Evolutionary conservation across 2,888 invertebrate species (phyloP), one percentile per base, ranked within the genome.

Genomic region (Nomada flava): DNA sequence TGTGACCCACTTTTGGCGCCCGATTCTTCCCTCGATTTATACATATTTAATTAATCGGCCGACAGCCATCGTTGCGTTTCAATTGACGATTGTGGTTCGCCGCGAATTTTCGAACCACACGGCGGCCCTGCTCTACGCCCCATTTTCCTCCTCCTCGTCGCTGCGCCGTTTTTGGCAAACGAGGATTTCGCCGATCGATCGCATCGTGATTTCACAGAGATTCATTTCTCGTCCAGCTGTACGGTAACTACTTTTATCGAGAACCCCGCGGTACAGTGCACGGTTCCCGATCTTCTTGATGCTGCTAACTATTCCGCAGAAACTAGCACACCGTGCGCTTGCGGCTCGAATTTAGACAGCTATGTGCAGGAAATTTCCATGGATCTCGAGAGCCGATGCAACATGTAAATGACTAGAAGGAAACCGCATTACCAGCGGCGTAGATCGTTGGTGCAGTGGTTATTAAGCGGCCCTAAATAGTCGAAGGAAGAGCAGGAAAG

Each of bases 1-100:
- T 36, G 36, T 36, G 36, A 36, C 36, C 36, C 7, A 36, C 36
- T 36, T 36, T 11, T 47, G 15, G 47, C 13, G 15, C 47, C 11
- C 47, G 47, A 47, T 47, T 13, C 7, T 47, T 13, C 2, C 88
- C 83, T 23, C 90, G 89, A 91, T 91, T 92, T 91, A 89, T 90
- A 89, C 89, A 65, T 65, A 77, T 88, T 88, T 87, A 88, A 91
- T 89, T 89, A 89, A 91, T 90, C 88, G 82, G 82, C 71, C 76
- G 73, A 78, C 80, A 53, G 76, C 64, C 85, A 77, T 77, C 83
- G 85, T 87, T 89, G 85, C 84, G 81, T 87, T 89, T 89, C 85
- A 89, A 89, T 90, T 89, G 86, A 87, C 86, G 89, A 79, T 83
- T 77, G 79, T 50, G 69, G 82, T 86, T 78, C 86, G 79, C 71